A percentile compares a stretch with the other conserved stretches of the same genome.
These are phyloP conservation scores for Bergia sp. DNA, from an alignment of 92 coral and sea anemone genomes.

Conservation along the genomic window DNA sequence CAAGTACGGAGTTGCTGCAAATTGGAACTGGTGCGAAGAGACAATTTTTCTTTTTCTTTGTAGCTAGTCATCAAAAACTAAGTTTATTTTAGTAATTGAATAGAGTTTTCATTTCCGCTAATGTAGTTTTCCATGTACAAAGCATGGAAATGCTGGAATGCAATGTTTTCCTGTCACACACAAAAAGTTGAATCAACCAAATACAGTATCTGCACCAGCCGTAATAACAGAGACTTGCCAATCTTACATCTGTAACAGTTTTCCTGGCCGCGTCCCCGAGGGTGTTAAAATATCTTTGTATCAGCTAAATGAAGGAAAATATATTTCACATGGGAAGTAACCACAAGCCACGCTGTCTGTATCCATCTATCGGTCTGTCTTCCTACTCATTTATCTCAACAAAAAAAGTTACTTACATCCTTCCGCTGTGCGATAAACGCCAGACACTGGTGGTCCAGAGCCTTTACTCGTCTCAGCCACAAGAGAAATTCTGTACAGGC, in stretches of 20 bases:
- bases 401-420: slow-evolving; percentile 56
- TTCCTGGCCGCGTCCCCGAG: neutral
- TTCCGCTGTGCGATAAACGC: slow-evolving; percentile 61
- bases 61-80: too few relatives aligned
- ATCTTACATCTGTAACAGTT: neutral
- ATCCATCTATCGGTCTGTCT: neutral
- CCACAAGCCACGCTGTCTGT: neutral
- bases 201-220: neutral
- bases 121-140: neutral
- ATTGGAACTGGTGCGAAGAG: neutral
- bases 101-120: neutral
- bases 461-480: slow-evolving; percentile 65
- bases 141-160: neutral
- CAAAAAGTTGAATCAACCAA: neutral
- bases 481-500: slow-evolving; percentile 52
- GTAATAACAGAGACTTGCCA: neutral
- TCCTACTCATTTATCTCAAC: neutral
- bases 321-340: too few relatives aligned
- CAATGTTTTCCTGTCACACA: neutral
- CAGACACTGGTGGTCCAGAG: slow-evolving; percentile 46
- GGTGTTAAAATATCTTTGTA: too few relatives aligned
- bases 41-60: too few relatives aligned
- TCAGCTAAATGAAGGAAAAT: too few relatives aligned
- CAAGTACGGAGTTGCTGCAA: neutral
- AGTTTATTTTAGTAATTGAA: neutral